These are phyloP conservation scores for Timema cristinae DNA, from an alignment of 2,888 invertebrate genomes.

Conservation along the genomic window DNA sequence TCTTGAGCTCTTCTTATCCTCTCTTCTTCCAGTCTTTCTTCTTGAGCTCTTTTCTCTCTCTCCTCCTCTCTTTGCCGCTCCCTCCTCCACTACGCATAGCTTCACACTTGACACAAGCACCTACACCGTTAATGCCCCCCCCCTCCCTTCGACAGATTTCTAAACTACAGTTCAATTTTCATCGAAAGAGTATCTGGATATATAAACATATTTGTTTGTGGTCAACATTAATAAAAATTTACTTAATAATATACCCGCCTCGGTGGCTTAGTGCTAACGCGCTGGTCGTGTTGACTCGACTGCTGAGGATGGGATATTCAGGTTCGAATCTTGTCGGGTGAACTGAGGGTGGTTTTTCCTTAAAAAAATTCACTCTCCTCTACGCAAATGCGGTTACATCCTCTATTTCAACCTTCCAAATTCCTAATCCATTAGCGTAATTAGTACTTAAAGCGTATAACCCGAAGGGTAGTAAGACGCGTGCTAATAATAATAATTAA, in stretches of 20 bases:
- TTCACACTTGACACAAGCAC: not conserved
- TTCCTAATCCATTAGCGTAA: no score
- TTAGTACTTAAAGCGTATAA: no score
- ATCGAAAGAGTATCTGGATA: not conserved
- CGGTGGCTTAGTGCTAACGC: no score
- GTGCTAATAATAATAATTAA: no score
- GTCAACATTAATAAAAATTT: not conserved
- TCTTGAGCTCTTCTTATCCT: slow-evolving; percentile 71
- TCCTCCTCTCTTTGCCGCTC: slow-evolving; percentile 72
- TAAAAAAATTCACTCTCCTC: no score
- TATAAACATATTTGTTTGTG: not conserved
- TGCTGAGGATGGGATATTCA: no score
- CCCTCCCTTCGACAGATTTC: not conserved
- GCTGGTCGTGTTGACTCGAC: no score
- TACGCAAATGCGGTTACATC: no score
- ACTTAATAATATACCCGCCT: not conserved
- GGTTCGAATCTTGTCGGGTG: no score
- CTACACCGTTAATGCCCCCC: not conserved
- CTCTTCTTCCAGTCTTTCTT: slow-evolving; percentile 78
- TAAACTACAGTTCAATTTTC: not conserved
- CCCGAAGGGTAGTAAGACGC: no score
- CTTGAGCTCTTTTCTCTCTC: slow-evolving; percentile 64
- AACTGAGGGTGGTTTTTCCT: not conserved
- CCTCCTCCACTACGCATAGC: slow-evolving; percentile 64
- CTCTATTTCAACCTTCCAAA: no score